Base-by-base conservation (phyloP, 2,797 vertebrate species). In the Sphenodon punctatus region DNA sequence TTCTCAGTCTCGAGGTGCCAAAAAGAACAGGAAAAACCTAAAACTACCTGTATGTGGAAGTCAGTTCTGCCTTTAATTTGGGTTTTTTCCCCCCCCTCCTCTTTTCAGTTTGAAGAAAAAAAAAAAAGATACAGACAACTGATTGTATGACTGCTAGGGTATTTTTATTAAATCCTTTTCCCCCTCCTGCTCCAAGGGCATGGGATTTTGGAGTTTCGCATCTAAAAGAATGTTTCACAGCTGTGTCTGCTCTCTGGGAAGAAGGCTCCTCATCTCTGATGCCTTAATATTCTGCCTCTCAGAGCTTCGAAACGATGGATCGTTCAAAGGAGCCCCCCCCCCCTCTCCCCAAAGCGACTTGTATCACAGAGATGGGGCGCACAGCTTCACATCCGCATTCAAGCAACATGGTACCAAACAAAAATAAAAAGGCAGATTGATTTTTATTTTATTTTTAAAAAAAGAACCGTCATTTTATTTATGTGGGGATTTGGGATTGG, bases 91-190 rank as follows among this genome's bases (percentile, higher is more conserved):
- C 60, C 17, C 82, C 56, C 48, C 19, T 76, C 39, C 12, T 3
- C 17, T 78, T 49, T 78, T 10, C 36, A 77, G n/a, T 45, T 82
- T 87, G 46, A 67, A 87, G 79, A 75, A 71, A 53, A 71, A 53
- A 71, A 53, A 90, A 93, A 92, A 74, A 34, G 76, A 67, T 82
- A 93, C 87, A 95, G 94, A 95, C 94, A 93, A 91, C 90, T 92
- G 94, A 95, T 93, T 92, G 95, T 94, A 92, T 61, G 88, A 88
- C 87, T 94, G 90, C 88, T 90, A 91, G 90, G 86, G 68, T 92
- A 67, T 66, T 78, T 89, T 67, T 7, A 65, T 48, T 77, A 42
- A 66, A 32, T 89, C 60, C 86, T 69, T 75, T 84, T 82, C 89
- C 87, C 65, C 73, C 84, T 58, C 87, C 53, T 83, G 67, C 59